Conservation (phyloP, 2,888 invertebrate genomes). For the Electrophaes corylata region DNA sequence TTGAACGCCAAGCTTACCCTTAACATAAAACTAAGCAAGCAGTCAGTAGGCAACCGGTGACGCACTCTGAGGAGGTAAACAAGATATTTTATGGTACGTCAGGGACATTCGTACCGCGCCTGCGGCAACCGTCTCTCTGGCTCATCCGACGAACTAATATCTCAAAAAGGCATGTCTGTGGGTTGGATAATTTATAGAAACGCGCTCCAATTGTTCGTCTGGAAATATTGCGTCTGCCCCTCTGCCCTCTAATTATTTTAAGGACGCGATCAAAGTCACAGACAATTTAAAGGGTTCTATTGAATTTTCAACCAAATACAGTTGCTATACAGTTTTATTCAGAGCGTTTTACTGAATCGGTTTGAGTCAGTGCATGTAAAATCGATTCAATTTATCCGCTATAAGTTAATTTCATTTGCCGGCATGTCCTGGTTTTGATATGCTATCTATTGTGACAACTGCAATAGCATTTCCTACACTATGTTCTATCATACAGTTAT, state of each 20-base stretch:
- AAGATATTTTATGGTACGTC: slow-evolving; percentile 50
- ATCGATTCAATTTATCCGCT: slow-evolving; percentile 7
- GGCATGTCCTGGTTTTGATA: slow-evolving; percentile 12
- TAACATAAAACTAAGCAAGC: slow-evolving; percentile 4
- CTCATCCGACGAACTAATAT: slow-evolving; percentile 17
- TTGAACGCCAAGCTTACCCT: neutral
- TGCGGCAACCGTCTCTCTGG: slow-evolving; percentile 35
- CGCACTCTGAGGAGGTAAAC: slow-evolving; percentile 52
- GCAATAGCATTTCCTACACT: slow-evolving; percentile 15
- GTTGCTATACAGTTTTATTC: slow-evolving; percentile 8
- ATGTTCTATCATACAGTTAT: slow-evolving; percentile 8
- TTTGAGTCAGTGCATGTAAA: slow-evolving; percentile 7
- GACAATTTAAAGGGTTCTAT: slow-evolving; percentile 20
- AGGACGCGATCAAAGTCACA: slow-evolving; percentile 39
- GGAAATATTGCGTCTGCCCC: slow-evolving; percentile 46
- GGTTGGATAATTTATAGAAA: neutral
- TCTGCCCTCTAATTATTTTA: slow-evolving; percentile 49
- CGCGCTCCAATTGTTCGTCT: slow-evolving; percentile 20
- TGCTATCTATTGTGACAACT: slow-evolving; percentile 10
- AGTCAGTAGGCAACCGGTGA: slow-evolving; percentile 40
- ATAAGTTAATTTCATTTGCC: slow-evolving; percentile 10
- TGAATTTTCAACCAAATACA: slow-evolving; percentile 2
- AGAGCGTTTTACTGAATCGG: neutral
- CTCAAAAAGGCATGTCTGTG: slow-evolving; percentile 1
- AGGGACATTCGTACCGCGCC: slow-evolving; percentile 42